Percentiles rank a stretch among this genome's conserved stretches.
Conservation (phyloP, 1,140 invertebrate genomes). For the Drosophila mauritiana region DNA sequence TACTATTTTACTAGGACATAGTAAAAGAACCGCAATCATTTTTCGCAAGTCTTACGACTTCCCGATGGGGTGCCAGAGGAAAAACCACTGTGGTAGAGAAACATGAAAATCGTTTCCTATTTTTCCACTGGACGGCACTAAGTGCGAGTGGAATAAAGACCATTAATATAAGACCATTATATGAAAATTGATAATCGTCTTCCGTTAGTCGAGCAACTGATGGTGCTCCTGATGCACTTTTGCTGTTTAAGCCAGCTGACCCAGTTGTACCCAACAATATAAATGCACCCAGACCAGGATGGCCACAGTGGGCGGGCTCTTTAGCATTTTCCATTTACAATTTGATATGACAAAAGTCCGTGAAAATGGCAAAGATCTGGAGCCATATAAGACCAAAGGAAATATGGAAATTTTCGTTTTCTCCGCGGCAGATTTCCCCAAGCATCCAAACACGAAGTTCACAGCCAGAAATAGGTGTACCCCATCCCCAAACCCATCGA, state of each 20-base stretch:
- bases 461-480: constrained; percentile 47
- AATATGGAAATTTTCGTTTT: constrained; percentile 71
- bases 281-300: constrained; percentile 23
- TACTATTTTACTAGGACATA: constrained; percentile 9
- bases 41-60: neutral
- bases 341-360: constrained; percentile 70
- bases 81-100: constrained; percentile 14
- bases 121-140: constrained; percentile 2
- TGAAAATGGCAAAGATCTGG: constrained; percentile 57
- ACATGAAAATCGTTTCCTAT: constrained; percentile 47
- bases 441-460: constrained; percentile 56
- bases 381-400: constrained; percentile 57
- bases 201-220: constrained; percentile 45
- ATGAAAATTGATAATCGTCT: constrained; percentile 49
- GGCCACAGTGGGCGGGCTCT: constrained; percentile 29
- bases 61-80: neutral
- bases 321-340: constrained; percentile 28
- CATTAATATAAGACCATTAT: constrained; percentile 45
- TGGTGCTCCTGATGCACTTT: constrained; percentile 54
- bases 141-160: constrained; percentile 37
- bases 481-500: constrained; percentile 1
- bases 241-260: constrained; percentile 29
- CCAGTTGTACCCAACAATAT: constrained; percentile 39
- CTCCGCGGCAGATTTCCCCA: constrained; percentile 47
- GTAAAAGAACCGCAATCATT: neutral